A percentile compares a stretch with the other conserved stretches of the same genome.
These are phyloP conservation scores for Diarsia brunnea DNA, from an alignment of 2,888 invertebrate genomes.

Conservation along the genomic window DNA sequence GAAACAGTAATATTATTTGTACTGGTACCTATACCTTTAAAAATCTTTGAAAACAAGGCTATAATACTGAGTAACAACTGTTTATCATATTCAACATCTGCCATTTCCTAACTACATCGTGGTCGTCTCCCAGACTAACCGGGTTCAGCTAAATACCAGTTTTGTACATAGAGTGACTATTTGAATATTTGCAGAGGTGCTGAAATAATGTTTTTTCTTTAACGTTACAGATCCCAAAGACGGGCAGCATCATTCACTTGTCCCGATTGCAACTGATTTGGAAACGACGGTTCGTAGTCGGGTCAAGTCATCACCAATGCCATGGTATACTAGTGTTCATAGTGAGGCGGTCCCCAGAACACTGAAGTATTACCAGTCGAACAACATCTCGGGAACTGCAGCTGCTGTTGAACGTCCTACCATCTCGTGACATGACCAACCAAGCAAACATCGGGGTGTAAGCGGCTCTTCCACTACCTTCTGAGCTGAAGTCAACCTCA, in stretches of 20 bases:
- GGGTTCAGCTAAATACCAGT: not conserved
- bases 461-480: slow-evolving; percentile 21
- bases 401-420: not conserved
- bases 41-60: not conserved
- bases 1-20: not conserved
- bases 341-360: not conserved
- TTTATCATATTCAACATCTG: not conserved
- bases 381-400: not conserved
- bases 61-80: not conserved
- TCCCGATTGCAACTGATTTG: not conserved
- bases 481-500: slow-evolving; percentile 32
- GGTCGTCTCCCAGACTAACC: not conserved
- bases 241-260: not conserved
- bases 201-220: not conserved
- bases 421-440: not conserved
- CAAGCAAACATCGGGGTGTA: slow-evolving; percentile 28
- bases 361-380: not conserved
- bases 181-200: not conserved
- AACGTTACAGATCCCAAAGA: slow-evolving; percentile 1
- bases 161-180: not conserved
- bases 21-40: not conserved
- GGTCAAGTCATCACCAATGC: too few relatives aligned
- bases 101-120: not conserved
- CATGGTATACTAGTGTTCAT: not conserved
- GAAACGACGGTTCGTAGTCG: not conserved